Percentiles rank a stretch among this genome's conserved stretches.
phyloP scores from a whole-genome alignment of 2,888 invertebrate genomes.

The Melinaea marsaeus region DNA sequence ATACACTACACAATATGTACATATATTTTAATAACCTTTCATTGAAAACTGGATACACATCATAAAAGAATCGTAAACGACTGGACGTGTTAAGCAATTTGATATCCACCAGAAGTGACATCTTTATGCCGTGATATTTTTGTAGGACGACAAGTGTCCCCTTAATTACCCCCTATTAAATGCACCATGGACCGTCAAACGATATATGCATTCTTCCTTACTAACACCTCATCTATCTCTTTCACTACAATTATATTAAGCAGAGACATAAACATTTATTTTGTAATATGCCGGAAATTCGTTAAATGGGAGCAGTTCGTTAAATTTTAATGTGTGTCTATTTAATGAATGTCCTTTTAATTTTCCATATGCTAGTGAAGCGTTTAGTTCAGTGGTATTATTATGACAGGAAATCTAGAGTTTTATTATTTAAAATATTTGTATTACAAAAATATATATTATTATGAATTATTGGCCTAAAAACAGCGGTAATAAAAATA shows the following conservation, averaged over 20 bases:
- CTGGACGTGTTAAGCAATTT: conserved; percentile 71
- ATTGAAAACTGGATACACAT: conserved; percentile 30
- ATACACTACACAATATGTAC: too few species aligned
- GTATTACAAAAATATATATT: background rate
- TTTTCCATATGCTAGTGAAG: conserved; percentile 61
- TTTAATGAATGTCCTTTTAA: conserved; percentile 73
- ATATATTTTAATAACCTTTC: too few species aligned
- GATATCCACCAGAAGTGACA: conserved; percentile 65
- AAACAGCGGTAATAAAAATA: background rate
- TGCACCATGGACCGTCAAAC: conserved; percentile 64
- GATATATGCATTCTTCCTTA: conserved; percentile 53
- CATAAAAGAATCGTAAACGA: conserved; percentile 48
- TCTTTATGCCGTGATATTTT: conserved; percentile 72
- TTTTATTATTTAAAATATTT: background rate
- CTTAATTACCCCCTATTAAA: conserved; percentile 72
- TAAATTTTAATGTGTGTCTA: conserved; percentile 72
- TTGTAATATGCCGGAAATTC: conserved; percentile 66
- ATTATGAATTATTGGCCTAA: background rate
- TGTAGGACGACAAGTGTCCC: conserved; percentile 59
- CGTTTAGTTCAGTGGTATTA: conserved; percentile 34
- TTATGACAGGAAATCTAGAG: conserved; percentile 19
- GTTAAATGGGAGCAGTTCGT: conserved; percentile 73
- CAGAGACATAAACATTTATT: conserved; percentile 41
- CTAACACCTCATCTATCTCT: conserved; percentile 41
- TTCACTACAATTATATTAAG: conserved; percentile 38